phyloP scores from a whole-genome alignment of 2,888 invertebrate species.

The Hydropsyche betteni region DNA sequence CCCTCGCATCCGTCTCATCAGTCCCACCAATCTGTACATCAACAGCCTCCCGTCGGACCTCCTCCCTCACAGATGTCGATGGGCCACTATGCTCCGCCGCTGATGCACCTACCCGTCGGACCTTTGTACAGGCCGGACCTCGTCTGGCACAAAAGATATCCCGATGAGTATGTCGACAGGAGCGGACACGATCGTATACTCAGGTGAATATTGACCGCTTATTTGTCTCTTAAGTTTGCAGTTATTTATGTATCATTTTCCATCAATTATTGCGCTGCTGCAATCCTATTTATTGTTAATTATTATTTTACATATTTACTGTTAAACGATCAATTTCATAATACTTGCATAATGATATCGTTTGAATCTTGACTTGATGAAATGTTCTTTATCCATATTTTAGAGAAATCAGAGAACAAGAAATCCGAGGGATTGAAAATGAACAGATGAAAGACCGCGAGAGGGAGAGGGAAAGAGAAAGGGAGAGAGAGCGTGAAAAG shows the following conservation, averaged over 20 bases:
- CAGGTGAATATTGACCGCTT: conserved; percentile 63
- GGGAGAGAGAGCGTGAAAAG: conserved; percentile 64
- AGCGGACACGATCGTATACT: conserved; percentile 75
- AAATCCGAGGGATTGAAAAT: conserved; percentile 71
- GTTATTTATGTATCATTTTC: neutral
- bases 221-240: too few species aligned
- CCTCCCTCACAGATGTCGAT: conserved; percentile 55
- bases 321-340: too few species aligned
- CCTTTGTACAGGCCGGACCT: conserved; percentile 57
- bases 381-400: conserved; percentile 46
- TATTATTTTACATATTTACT: too few species aligned
- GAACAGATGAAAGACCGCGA: conserved; percentile 65
- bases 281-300: too few species aligned
- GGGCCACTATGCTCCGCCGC: conserved; percentile 55
- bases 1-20: neutral
- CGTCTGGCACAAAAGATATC: conserved; percentile 58
- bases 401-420: conserved; percentile 75
- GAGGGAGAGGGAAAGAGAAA: conserved; percentile 65
- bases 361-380: too few species aligned
- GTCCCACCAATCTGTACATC: neutral
- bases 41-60: neutral
- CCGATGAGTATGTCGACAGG: conserved; percentile 67
- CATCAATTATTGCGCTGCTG: too few species aligned
- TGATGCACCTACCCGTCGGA: conserved; percentile 52
- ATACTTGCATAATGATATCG: too few species aligned